These are phyloP conservation scores for Dendroctonus valens DNA, from an alignment of 1,140 invertebrate genomes.

Conservation along the genomic window DNA sequence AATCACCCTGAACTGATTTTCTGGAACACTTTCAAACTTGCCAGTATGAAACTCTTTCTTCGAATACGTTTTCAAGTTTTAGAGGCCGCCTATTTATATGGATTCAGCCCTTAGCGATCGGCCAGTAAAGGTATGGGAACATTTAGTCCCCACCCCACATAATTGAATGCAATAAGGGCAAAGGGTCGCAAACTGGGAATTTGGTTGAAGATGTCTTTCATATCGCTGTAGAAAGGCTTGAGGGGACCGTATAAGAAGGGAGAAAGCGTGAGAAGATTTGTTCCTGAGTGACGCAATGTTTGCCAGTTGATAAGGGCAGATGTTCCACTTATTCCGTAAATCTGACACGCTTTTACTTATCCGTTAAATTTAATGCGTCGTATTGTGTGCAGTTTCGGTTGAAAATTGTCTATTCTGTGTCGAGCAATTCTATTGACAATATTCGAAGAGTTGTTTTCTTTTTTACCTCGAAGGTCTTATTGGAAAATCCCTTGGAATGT, in stretches of 20 bases:
- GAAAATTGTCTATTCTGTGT: no score
- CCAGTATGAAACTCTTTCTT: neutral
- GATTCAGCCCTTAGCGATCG: conserved; percentile 18
- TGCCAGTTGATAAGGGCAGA: conserved; percentile 12
- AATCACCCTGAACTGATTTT: neutral
- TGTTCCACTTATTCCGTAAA: conserved; percentile 4
- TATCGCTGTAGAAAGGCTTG: no score
- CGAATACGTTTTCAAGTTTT: conserved; percentile 14
- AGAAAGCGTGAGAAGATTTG: conserved; percentile 24
- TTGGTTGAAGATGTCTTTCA: conserved; percentile 14
- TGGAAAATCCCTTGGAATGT: no score
- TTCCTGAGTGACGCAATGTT: conserved; percentile 5
- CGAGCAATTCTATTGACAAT: no score
- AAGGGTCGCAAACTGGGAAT: neutral
- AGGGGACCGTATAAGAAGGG: conserved; percentile 3
- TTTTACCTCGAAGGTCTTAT: no score
- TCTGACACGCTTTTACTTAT: neutral
- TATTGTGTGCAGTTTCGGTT: no score
- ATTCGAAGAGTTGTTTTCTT: no score
- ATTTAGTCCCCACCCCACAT: conserved; percentile 21
- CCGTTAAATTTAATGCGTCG: no score
- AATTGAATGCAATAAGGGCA: conserved; percentile 22
- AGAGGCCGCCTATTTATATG: conserved; percentile 14
- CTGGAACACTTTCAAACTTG: neutral
- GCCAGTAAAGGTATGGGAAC: conserved; percentile 25